These are phyloP conservation scores for Rotaria magnacalcarata DNA, from an alignment of 2,888 invertebrate genomes.

Conservation along the genomic window DNA sequence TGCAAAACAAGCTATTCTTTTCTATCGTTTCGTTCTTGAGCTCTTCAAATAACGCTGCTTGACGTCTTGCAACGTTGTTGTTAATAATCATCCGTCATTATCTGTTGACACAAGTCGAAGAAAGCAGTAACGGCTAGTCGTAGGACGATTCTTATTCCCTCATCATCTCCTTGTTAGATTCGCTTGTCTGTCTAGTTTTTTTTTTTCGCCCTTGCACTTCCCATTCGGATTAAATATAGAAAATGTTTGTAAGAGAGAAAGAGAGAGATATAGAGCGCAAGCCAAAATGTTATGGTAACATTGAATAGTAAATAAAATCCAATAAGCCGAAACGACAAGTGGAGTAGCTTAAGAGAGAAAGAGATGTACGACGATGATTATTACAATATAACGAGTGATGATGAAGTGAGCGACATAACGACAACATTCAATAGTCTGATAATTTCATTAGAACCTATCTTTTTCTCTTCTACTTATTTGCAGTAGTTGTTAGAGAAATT, in stretches of 20 bases:
- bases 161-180: background rate
- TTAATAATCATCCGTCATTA: slow-evolving; percentile 23
- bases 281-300: background rate
- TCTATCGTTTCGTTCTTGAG: background rate
- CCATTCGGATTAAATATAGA: background rate
- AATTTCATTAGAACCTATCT: background rate
- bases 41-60: background rate
- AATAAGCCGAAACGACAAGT: background rate
- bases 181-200: slow-evolving; percentile 1
- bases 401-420: background rate
- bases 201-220: background rate
- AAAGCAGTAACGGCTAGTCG: background rate
- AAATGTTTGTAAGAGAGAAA: background rate
- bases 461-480: background rate
- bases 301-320: slow-evolving; percentile 7
- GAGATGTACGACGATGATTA: background rate
- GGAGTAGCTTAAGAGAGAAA: background rate
- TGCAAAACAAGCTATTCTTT: slow-evolving; percentile 1
- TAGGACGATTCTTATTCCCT: background rate
- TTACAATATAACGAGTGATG: background rate
- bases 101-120: background rate
- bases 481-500: background rate
- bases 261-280: background rate
- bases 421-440: background rate
- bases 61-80: slow-evolving; percentile 7